These are phyloP conservation scores for Erethizon dorsatum DNA, from an alignment of 2,797 vertebrate species.

Conservation along the genomic window DNA sequence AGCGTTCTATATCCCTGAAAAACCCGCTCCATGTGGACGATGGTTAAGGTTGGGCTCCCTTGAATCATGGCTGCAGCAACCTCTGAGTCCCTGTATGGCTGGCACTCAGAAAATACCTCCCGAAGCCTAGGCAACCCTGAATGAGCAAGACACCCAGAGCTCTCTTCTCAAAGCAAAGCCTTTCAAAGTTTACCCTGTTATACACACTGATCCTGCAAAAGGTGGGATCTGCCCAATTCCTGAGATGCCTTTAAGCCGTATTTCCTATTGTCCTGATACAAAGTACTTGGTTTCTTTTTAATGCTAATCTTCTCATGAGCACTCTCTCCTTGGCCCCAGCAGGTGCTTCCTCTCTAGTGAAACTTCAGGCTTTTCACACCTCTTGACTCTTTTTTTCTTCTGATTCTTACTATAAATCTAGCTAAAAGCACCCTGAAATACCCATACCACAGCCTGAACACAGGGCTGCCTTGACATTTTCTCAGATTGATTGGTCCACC, in stretches of 20 bases:
- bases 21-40: neutral
- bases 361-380: neutral
- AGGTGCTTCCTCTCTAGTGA: neutral
- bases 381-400: neutral
- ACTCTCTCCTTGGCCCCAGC: neutral
- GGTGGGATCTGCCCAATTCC: neutral
- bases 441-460: neutral
- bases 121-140: neutral
- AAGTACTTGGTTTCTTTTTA: neutral
- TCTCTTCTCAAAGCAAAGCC: neutral
- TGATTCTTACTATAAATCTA: neutral
- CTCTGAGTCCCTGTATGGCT: neutral
- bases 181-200: neutral
- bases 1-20: neutral
- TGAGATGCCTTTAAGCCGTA: neutral
- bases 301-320: neutral
- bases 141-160: neutral
- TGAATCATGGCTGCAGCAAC: neutral
- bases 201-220: neutral
- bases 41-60: neutral
- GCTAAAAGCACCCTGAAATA: neutral
- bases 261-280: neutral
- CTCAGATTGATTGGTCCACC: neutral
- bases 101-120: neutral
- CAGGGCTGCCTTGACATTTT: neutral